Evolutionary conservation across 1,140 invertebrate genomes (phyloP), one percentile per base, ranked within the genome.

Genomic region (Nylanderia fulva): DNA sequence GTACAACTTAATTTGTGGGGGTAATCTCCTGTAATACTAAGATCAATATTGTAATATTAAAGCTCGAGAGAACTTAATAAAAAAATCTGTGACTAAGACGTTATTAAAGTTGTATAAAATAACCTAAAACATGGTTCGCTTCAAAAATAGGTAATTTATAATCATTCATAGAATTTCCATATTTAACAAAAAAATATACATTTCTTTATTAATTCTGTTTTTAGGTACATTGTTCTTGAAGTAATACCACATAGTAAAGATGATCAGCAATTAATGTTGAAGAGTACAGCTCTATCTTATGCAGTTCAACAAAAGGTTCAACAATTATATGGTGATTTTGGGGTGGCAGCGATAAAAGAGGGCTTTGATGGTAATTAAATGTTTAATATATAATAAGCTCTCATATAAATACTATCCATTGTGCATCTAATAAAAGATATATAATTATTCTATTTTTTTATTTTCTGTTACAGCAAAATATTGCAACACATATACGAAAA

Each of bases 281-380:
- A 96, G 87, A 94, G 95, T 45, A 92, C 91, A 13, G 92, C 95
- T 36, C 92, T 98, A 56, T 93, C 96, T 86, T 93, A 95, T 83
- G 95, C 96, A 21, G 91, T 97, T 63, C 90, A 96, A 18, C 93
- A 94, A 39, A 96, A 96, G 94, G 95, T 97, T 7, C 95, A 97
- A 92, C 95, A 96, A 89, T 91, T 97, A 66, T 96, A 97, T 92
- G 97, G 97, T 5, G 97, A 97, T 90, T 97, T 97, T 92, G 97
- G 97, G 13, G 87, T 95, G 24, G 97, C 97, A 7, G 93, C 97
- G 18, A 95, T 97, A 45, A 96, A 95, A 93, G 94, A 95, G 75
- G 97, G 97, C 33, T 97, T 98, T 90, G 93, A 89, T 82, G 94
- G 95, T 95, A 92, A 90, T 58, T 39, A 48, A 66, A 33, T 72